phyloP scores from a whole-genome alignment of 2,113 vertebrate genomes.

The Leptobrachium leishanense region DNA sequence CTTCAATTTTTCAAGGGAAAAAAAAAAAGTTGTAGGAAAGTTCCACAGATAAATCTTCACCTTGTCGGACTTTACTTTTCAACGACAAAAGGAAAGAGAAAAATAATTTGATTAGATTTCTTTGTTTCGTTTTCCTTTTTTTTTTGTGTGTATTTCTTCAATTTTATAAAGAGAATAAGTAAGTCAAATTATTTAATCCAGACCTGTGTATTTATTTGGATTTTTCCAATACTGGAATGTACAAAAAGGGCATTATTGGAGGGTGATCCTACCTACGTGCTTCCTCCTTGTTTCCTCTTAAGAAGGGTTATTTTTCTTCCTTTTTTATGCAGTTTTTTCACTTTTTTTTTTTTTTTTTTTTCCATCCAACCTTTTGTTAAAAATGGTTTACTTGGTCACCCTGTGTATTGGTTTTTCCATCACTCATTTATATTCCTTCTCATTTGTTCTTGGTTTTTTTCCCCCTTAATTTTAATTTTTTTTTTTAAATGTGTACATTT shows the following conservation, averaged over 20 bases:
- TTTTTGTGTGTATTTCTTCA: constrained; percentile 76
- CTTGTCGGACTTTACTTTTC: constrained; percentile 59
- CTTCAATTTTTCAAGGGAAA: constrained; percentile 32
- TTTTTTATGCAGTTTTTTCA: constrained; percentile 40
- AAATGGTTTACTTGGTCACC: too few species aligned
- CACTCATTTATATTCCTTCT: constrained; percentile 29
- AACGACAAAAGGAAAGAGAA: constrained; percentile 28
- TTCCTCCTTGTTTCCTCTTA: constrained; percentile 53
- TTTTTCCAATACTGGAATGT: constrained; percentile 57
- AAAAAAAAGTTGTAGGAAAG: neutral
- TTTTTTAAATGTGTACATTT: neutral
- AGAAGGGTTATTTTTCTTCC: constrained; percentile 53
- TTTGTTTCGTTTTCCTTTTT: constrained; percentile 57
- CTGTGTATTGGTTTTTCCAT: constrained; percentile 11
- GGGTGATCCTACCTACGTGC: too few species aligned
- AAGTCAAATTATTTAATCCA: constrained; percentile 72
- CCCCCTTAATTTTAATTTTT: neutral
- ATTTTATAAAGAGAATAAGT: constrained; percentile 86
- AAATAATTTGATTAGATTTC: too few species aligned
- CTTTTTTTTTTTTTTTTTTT: constrained; percentile 53
- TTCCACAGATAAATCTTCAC: neutral
- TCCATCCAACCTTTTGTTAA: constrained; percentile 6
- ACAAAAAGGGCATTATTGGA: constrained; percentile 8
- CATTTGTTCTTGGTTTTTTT: neutral
- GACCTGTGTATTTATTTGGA: constrained; percentile 79